Percentiles rank a stretch among this genome's conserved stretches.
phyloP scores from a whole-genome alignment of 2,113 vertebrate species.

The Empidonax traillii region DNA sequence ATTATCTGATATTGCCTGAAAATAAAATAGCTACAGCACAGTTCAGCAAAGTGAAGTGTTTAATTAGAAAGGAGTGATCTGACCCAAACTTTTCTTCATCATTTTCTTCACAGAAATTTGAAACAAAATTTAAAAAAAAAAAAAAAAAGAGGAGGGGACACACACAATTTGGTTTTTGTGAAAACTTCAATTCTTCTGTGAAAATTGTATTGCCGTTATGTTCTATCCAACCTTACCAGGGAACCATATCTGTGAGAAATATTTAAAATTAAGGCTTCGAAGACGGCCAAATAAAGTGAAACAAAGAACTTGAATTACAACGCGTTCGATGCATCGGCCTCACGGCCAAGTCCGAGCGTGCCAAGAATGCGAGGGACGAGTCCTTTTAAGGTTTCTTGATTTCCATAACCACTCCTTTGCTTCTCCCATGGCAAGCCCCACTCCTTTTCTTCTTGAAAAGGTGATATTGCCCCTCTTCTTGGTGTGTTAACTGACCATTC shows the following conservation, averaged over 20 bases:
- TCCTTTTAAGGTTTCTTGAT: too few relatives aligned
- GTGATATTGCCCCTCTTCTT: too few relatives aligned
- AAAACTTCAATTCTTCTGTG: background rate
- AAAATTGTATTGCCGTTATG: background rate
- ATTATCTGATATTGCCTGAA: background rate
- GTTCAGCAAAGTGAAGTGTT: background rate
- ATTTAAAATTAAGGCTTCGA: too few relatives aligned
- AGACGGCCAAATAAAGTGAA: too few relatives aligned
- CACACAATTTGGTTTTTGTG: background rate
- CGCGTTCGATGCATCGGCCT: too few relatives aligned
- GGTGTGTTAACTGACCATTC: too few relatives aligned
- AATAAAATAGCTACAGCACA: background rate
- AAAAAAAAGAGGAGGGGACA: fast-evolving
- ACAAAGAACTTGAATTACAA: too few relatives aligned
- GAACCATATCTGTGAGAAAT: background rate
- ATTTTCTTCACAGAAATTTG: background rate
- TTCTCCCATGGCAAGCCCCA: too few relatives aligned
- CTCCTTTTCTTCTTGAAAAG: too few relatives aligned
- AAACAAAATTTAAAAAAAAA: background rate
- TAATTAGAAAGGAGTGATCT: background rate
- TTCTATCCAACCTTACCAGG: background rate
- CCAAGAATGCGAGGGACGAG: too few relatives aligned
- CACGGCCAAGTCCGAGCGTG: too few relatives aligned
- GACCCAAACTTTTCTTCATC: background rate
- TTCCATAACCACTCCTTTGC: too few relatives aligned